Base-by-base conservation (phyloP, 1,140 invertebrate species). In the Charaxes varanes region DNA sequence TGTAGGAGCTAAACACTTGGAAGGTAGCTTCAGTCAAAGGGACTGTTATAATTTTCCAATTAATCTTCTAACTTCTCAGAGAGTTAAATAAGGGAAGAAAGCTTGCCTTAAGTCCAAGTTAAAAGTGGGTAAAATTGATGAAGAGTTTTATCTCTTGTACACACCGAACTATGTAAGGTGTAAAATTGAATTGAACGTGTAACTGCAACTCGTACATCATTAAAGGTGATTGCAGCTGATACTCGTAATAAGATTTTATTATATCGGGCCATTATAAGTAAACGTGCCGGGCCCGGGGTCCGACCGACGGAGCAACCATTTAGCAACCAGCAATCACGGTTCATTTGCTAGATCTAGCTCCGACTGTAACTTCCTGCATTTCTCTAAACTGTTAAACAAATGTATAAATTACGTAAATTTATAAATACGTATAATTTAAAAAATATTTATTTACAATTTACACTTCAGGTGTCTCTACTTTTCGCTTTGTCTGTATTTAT, bases 241-340 rank as follows among this genome's bases (percentile, higher is more conserved):
- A 58, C 54, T 62, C 38, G 59, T 65, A 70, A 62, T 73, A 64
- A 62, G 58, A 59, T 73, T 70, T 73, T 65, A 73, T 67, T 68
- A 72, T 62, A 68, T 67, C 53, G 55, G 51, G 58, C 57, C 61
- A 74, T 74, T 71, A 73, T 38, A 51, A 46, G 60, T 45, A 63
- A 65, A 74, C 71, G 71, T 74, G 69, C 61, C 48, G 49, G 62
- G 63, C 65, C 62, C 55, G 40, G 53, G 54, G 59, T 64, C 64
- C 58, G 58, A 60, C n/a, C n/a, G 45, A 53, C 24, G 43, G n/a
- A 41, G 47, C 50, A 52, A 64, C 49, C 37, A 58, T 55, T 59
- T 64, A 60, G 59, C 56, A 64, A 64, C 51, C 44, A 48, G 52
- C 54, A 58, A 64, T 68, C 58, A 58, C 31, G 43, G 22, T 33